Conservation (phyloP, 2,797 vertebrate genomes). For the Trematomus bernacchii region DNA sequence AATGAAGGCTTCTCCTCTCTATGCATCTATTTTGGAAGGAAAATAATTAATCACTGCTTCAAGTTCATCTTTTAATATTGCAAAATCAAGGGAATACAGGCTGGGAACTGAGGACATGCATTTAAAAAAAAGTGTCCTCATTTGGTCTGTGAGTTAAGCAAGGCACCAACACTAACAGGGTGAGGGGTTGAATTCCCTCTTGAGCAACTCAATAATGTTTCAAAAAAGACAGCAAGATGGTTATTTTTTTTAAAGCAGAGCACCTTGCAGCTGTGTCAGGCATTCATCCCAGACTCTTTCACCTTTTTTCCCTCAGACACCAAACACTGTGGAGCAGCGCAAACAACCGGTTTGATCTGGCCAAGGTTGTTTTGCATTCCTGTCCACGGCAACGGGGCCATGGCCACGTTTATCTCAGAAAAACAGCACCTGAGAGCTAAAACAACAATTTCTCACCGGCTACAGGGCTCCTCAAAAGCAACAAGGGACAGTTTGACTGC, state of each 20-base stretch:
- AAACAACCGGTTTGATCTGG: conserved; percentile 91
- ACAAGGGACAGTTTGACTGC: background rate
- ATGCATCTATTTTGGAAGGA: conserved; percentile 77
- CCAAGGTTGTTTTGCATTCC: conserved; percentile 95
- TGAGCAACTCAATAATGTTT: no score
- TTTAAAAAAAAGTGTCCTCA: conserved; percentile 24
- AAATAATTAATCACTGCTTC: conserved; percentile 64
- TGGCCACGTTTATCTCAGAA: conserved; percentile 76
- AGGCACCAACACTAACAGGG: conserved; percentile 1
- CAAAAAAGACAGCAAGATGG: background rate
- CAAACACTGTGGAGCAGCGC: conserved; percentile 84
- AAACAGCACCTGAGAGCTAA: conserved; percentile 80
- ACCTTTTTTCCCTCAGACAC: conserved; percentile 71
- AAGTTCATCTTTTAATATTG: conserved; percentile 68
- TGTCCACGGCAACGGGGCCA: conserved; percentile 75
- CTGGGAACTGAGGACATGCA: conserved; percentile 30
- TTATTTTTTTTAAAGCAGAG: background rate
- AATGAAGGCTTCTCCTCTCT: conserved; percentile 72
- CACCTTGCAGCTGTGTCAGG: conserved; percentile 37
- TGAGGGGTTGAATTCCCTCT: conserved; percentile 24
- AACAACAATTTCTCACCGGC: conserved; percentile 31
- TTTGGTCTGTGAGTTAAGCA: conserved; percentile 34
- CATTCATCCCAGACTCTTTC: conserved; percentile 83
- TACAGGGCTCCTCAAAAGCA: conserved; percentile 14
- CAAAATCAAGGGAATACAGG: conserved; percentile 43